Conservation (phyloP, 2,797 vertebrate genomes). For the Muraenolepis orangiensis region DNA sequence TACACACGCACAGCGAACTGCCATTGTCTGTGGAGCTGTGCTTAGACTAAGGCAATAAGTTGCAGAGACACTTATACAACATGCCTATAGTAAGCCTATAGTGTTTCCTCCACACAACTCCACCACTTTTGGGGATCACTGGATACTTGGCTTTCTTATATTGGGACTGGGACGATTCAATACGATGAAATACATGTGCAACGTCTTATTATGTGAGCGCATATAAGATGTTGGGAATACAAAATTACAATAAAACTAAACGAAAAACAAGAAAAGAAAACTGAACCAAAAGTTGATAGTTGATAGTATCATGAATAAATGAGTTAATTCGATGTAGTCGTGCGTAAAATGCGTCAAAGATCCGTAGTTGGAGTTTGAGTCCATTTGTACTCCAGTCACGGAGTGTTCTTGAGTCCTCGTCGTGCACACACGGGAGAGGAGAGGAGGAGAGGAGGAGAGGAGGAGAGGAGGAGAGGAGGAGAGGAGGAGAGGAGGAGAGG, state of each 20-base stretch:
- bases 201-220: not conserved
- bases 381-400: conserved; percentile 77
- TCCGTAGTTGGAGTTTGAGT: conserved; percentile 49
- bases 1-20: conserved; percentile 70
- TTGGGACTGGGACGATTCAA: not conserved
- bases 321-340: not conserved
- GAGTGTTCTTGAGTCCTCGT: conserved; percentile 56
- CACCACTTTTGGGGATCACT: not conserved
- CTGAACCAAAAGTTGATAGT: not conserved
- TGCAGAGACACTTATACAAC: not conserved
- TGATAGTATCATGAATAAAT: not conserved
- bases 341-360: conserved; percentile 11
- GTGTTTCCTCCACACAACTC: not conserved
- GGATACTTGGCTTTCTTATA: not conserved
- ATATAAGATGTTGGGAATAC: not conserved
- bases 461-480: conserved; percentile 42
- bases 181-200: not conserved
- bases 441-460: conserved; percentile 39
- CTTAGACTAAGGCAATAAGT: conserved; percentile 17
- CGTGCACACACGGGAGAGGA: conserved; percentile 12
- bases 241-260: conserved; percentile 19
- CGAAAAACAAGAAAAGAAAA: conserved; percentile 22
- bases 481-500: conserved; percentile 43
- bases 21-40: conserved; percentile 63
- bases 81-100: not conserved